A percentile compares a stretch with the other conserved stretches of the same genome.
Conservation (phyloP, 2,888 invertebrate species). For the Trissolcus japonicus region DNA sequence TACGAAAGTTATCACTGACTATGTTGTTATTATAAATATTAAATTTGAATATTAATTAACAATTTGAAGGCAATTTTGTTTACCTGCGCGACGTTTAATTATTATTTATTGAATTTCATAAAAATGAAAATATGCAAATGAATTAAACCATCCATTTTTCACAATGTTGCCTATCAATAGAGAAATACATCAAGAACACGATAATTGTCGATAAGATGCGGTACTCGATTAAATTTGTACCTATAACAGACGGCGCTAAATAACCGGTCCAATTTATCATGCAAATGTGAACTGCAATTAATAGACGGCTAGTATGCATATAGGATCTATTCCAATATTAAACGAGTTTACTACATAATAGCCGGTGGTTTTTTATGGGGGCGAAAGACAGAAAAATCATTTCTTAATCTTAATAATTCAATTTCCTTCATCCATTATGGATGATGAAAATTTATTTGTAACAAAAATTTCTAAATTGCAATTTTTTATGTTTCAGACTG, state of each 20-base stretch:
- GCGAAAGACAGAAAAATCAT: neutral
- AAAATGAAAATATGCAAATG: too few species aligned
- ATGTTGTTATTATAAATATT: too few species aligned
- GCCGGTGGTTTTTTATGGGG: neutral
- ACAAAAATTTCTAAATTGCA: neutral
- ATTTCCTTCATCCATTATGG: too few species aligned
- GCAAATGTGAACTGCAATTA: slow-evolving; percentile 53
- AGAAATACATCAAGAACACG: slow-evolving; percentile 41
- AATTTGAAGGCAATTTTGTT: too few species aligned
- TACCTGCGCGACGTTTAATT: too few species aligned
- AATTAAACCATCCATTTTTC: too few species aligned
- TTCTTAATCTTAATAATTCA: neutral
- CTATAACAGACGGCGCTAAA: slow-evolving; percentile 23
- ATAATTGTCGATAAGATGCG: slow-evolving; percentile 36
- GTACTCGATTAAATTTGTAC: slow-evolving; percentile 33
- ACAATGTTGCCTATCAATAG: slow-evolving; percentile 22
- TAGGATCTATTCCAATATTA: slow-evolving; percentile 22
- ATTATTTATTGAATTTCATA: too few species aligned
- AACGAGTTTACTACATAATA: neutral
- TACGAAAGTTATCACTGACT: too few species aligned
- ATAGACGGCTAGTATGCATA: slow-evolving; percentile 31
- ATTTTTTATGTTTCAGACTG: slow-evolving; percentile 34
- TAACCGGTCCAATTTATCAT: slow-evolving; percentile 56
- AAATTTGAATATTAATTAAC: too few species aligned
- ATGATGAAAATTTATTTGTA: neutral